These are phyloP conservation scores for Platygyra sinensis DNA, from an alignment of 64 coral and sea anemone genomes.

Conservation along the genomic window DNA sequence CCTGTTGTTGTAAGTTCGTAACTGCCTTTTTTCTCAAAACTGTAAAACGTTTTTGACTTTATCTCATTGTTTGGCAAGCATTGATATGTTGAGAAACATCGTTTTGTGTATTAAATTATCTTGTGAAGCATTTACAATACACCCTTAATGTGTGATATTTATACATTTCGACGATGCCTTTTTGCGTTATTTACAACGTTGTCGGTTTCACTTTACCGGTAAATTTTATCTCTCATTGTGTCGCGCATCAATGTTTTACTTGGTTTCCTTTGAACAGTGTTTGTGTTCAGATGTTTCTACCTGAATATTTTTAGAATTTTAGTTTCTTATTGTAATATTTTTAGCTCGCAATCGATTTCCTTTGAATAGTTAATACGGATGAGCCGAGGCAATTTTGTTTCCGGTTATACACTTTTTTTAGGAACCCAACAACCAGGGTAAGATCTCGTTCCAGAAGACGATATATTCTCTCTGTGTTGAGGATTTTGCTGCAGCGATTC, in stretches of 20 bases:
- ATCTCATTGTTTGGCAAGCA: neutral
- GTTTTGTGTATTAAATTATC: slow-evolving; percentile 8
- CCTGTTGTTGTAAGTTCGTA: neutral
- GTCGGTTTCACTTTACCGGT: neutral
- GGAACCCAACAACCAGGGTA: neutral
- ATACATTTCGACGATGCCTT: neutral
- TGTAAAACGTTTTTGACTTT: slow-evolving; percentile 11
- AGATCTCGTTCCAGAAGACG: neutral
- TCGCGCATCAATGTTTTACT: neutral
- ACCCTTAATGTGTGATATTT: neutral
- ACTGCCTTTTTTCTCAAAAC: slow-evolving; percentile 6
- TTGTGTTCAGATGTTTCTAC: neutral
- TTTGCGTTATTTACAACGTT: slow-evolving; percentile 11
- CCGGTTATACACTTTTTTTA: slow-evolving; percentile 19
- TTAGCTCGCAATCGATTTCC: neutral
- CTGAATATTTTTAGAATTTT: neutral
- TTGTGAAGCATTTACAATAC: neutral
- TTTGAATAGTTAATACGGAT: slow-evolving; percentile 7
- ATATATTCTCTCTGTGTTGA: neutral
- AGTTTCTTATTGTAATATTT: neutral
- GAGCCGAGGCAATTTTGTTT: neutral
- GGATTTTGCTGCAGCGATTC: too few species aligned
- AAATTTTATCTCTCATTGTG: neutral
- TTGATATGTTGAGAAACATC: neutral
- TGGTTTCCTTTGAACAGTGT: neutral